Evolutionary conservation across 1,140 invertebrate genomes (phyloP), one percentile per base, ranked within the genome.

Genomic region (Plectrocnemia conspersa): DNA sequence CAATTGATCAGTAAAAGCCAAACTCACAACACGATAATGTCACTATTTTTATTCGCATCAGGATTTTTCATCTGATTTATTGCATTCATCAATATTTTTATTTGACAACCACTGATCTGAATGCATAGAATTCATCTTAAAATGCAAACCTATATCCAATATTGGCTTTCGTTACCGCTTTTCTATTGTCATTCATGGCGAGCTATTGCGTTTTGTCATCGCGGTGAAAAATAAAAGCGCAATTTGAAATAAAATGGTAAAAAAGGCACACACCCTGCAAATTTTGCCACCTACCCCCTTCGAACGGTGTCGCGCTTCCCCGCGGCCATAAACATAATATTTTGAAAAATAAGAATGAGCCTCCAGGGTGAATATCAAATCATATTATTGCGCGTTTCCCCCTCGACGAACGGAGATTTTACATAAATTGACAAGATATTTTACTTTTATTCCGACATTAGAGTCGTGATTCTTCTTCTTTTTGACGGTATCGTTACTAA

Each of bases 311-410:
- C 24, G n/a, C 15, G 13, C 10, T 35, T 9, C 27, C 18, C 3
- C 21, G 6, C 16, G 36, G 11, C 47, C 4, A 42, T 18, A 45
- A 41, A 35, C 46, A 54, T 61, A 61, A 58, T 61, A 58, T 61
- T 61, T 58, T 61, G 59, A 61, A 61, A 61, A 57, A 61, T 61
- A 61, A 36, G 54, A 60, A 33, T 29, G 33, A 47, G 36, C 33
- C 27, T 19, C 42, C 35, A 25, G 58, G 54, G 54, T 54, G 58
- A 40, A 60, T 60, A 56, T 48, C 25, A 56, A 56, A 57, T 50
- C 45, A 36, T 52, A 52, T 52, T 52, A 52, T 52, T 52, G 11
- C 24, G 18, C 33, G 32, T 24, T 24, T 19, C 19, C 41, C 41
- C 4, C 23, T 19, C 27, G 36, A 3, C 23, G 16, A 13, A 7